Evolutionary conservation across 2,797 vertebrate species (phyloP), one percentile per base, ranked within the genome.

Genomic region (Ciconia nigra): DNA sequence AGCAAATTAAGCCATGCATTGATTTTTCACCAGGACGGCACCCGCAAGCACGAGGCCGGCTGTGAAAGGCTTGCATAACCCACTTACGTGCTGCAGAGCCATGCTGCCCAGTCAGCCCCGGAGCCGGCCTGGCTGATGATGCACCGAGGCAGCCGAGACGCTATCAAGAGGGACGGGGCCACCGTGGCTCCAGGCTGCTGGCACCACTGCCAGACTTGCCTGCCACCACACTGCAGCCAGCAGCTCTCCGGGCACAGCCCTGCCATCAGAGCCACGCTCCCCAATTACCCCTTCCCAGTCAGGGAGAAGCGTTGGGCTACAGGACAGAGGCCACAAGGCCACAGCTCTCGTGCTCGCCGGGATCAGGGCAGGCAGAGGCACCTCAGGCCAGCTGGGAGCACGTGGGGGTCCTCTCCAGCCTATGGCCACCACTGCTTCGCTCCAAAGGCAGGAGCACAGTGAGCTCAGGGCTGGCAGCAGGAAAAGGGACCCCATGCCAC

Each of bases 311-410:
- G 4, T 16, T 69, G 35, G 62, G 31, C 21, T 63, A 11, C 11
- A 22, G 29, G 18, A 19, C 1, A n/a, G 6, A 72, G 54, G 72
- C 29, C 5, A 4, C 29, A 11, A 26, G 51, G 55, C 20, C 22
- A 5, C 2, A 0, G 52, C 5, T 65, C 51, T 10, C 10, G 3
- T 9, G 1, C 1, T 1, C 0, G 1, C 55, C 5, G 9, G 49
- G 41, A 65, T 2, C 0, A 1, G 51, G 62, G 31, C 22, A 24
- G 29, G 28, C 69, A 19, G 16, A 10, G 17, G 33, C 24, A 41
- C 7, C 46, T 58, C 2, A 1, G 21, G 24, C 7, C 46, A 55
- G 54, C 28, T 6, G 14, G 85, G 8, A n/a, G 24, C 6, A 17
- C 3, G 6, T 0, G 2, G 22, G 1, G 5, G 7, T 70, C 18